phyloP scores from a whole-genome alignment of 2,113 vertebrate genomes.

The Sapajus apella region DNA sequence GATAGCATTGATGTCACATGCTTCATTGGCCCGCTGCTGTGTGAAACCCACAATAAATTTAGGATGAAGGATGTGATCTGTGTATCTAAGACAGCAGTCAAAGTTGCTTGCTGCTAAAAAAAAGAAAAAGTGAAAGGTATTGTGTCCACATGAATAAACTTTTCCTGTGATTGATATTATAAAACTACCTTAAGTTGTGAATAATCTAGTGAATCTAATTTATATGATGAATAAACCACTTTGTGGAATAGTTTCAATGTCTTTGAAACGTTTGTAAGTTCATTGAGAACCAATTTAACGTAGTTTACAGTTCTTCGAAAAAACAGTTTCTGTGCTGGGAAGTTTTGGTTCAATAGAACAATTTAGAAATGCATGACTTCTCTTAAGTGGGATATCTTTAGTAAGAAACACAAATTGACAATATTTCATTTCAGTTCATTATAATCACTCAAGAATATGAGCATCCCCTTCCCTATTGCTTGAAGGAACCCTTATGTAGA shows the following conservation, averaged over 20 bases:
- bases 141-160: not conserved
- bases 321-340: not conserved
- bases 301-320: not conserved
- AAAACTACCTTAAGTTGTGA: not conserved
- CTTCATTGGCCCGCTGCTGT: slow-evolving; percentile 79
- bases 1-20: slow-evolving; percentile 83
- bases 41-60: slow-evolving; percentile 72
- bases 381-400: not conserved
- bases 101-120: slow-evolving; percentile 82
- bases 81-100: slow-evolving; percentile 85
- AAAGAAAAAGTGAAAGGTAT: not conserved
- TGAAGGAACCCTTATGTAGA: not conserved
- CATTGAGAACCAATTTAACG: not conserved
- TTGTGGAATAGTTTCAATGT: not conserved
- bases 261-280: not conserved
- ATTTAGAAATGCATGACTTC: not conserved
- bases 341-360: not conserved
- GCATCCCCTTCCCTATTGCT: not conserved
- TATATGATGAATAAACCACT: not conserved
- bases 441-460: not conserved
- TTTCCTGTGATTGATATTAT: not conserved
- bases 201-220: not conserved
- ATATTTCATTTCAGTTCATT: not conserved
- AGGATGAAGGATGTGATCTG: not conserved
- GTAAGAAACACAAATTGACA: not conserved